These are phyloP conservation scores for Seriola aureovittata DNA, from an alignment of 2,113 vertebrate genomes.

Conservation along the genomic window DNA sequence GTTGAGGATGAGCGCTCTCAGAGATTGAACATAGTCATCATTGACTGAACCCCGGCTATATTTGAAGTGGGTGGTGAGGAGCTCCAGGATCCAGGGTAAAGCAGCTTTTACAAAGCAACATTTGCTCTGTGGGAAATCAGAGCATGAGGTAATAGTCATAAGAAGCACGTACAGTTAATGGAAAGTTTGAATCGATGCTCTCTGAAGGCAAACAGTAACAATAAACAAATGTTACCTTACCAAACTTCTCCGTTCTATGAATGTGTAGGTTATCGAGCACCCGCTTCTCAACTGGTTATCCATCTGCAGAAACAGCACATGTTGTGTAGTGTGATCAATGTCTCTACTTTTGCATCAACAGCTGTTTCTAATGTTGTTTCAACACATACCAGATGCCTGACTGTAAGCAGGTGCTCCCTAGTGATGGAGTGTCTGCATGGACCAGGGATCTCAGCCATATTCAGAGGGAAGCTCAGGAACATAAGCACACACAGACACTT, in stretches of 20 bases:
- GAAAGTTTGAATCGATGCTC: conserved; percentile 13
- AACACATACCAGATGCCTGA: conserved; percentile 81
- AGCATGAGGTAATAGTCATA: background rate
- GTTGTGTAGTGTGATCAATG: rapidly evolving
- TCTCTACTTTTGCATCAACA: background rate
- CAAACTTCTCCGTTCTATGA: conserved; percentile 83
- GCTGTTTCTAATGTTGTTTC: conserved; percentile 7
- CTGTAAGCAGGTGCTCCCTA: conserved; percentile 82
- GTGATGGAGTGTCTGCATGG: conserved; percentile 86
- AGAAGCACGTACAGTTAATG: background rate
- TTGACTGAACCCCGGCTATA: conserved; percentile 80
- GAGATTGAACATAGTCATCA: conserved; percentile 78
- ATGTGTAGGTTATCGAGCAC: conserved; percentile 84
- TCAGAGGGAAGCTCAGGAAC: conserved; percentile 83
- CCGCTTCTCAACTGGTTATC: conserved; percentile 84
- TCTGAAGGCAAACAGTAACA: conserved; percentile 12
- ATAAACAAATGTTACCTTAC: conserved; percentile 70
- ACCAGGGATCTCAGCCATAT: conserved; percentile 83
- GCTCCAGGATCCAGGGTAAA: conserved; percentile 83
- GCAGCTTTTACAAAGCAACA: conserved; percentile 86
- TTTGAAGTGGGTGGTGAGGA: conserved; percentile 82
- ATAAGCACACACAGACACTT: conserved; percentile 85
- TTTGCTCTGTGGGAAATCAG: conserved; percentile 76
- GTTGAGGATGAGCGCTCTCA: conserved; percentile 83
- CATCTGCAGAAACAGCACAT: conserved; percentile 74